These are phyloP conservation scores for Aphaenogaster floridana DNA, from an alignment of 1,140 invertebrate genomes.

Conservation along the genomic window DNA sequence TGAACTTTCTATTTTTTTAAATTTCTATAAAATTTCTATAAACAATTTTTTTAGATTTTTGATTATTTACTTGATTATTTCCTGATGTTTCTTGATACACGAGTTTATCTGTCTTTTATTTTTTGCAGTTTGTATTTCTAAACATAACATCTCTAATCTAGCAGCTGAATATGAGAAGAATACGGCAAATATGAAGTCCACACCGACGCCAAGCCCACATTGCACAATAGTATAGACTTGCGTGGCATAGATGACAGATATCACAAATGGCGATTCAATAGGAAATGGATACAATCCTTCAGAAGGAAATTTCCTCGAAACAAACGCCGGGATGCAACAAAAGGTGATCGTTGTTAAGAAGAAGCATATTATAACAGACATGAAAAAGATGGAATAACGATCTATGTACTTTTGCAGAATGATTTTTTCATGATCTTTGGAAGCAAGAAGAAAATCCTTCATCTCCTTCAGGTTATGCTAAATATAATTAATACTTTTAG, in stretches of 20 bases:
- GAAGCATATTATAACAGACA: conserved; percentile 30
- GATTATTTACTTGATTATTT: conserved; percentile 64
- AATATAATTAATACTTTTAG: conserved; percentile 31
- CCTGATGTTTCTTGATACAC: conserved; percentile 70
- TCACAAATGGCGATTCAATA: conserved; percentile 52
- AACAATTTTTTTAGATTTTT: neutral
- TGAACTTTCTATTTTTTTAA: neutral
- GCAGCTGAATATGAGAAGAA: conserved; percentile 75
- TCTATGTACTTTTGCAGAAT: conserved; percentile 72
- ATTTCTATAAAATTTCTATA: neutral
- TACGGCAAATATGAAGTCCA: conserved; percentile 75
- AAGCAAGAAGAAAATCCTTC: conserved; percentile 41
- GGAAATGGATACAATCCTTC: conserved; percentile 78
- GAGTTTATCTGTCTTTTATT: conserved; percentile 12
- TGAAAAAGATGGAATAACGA: conserved; percentile 62
- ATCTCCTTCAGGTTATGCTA: conserved; percentile 54
- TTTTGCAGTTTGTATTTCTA: conserved; percentile 45
- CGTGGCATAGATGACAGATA: conserved; percentile 67
- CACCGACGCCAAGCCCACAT: conserved; percentile 66
- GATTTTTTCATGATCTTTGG: conserved; percentile 4
- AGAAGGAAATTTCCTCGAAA: conserved; percentile 51
- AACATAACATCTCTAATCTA: conserved; percentile 76
- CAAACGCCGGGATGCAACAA: conserved; percentile 12
- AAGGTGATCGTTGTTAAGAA: conserved; percentile 37
- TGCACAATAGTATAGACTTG: conserved; percentile 74